These are phyloP conservation scores for Lophura nycthemera DNA, from an alignment of 2,113 vertebrate species.

Conservation along the genomic window DNA sequence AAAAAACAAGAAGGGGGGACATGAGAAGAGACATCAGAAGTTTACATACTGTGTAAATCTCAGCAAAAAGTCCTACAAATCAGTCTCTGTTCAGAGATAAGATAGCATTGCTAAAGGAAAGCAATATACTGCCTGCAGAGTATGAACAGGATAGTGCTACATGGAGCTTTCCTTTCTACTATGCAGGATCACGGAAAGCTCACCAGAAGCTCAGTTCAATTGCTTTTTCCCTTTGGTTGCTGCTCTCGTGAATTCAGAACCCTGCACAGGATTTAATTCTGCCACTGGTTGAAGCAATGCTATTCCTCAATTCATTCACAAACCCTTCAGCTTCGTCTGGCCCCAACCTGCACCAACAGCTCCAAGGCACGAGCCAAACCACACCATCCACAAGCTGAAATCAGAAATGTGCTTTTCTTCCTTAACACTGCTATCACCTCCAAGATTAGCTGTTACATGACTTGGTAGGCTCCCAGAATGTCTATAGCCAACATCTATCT, in stretches of 20 bases:
- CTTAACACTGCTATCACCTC: neutral
- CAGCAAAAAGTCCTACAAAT: neutral
- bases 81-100: neutral
- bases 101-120: neutral
- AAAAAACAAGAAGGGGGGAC: neutral
- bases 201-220: fast-evolving
- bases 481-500: neutral
- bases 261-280: fast-evolving
- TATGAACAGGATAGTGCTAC: neutral
- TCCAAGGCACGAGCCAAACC: neutral
- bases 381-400: neutral
- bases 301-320: neutral
- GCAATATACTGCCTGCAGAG: neutral
- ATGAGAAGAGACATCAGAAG: neutral
- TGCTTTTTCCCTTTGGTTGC: neutral
- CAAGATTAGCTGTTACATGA: neutral
- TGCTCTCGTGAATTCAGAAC: neutral
- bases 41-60: neutral
- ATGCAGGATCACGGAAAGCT: neutral
- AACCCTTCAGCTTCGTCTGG: neutral
- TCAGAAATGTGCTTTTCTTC: neutral
- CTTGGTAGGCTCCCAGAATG: neutral
- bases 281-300: neutral
- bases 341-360: neutral
- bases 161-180: neutral